Base-by-base conservation (phyloP, 2,113 vertebrate species). In the Ciconia maguari region DNA sequence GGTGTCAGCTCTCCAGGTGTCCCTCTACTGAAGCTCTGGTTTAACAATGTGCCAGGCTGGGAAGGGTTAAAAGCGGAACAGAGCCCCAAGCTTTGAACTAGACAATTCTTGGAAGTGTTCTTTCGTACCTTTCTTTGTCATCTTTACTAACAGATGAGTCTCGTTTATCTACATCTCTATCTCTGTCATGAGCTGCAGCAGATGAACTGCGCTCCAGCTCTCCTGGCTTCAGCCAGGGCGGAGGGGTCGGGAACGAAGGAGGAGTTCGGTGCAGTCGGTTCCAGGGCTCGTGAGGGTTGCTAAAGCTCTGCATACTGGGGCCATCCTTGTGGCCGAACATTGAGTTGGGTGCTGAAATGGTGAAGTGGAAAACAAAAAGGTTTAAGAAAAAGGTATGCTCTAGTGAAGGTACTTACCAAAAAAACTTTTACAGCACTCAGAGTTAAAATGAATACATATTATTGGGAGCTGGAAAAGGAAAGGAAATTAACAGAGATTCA, bases 221-320 rank as follows among this genome's bases (percentile, higher is more conserved):
- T 96, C 98, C 99, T 30, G 99, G 99, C 97, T 99, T 99, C 94
- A 99, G 98, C 99, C 99, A 99, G 95, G 99, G 99, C 52, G 99
- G 99, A 42, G 99, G 99, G 55, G 99, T 99, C 96, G 99, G 99
- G 98, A 99, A 99, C 94, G 99, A 99, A 77, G 99, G 99, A 66
- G 99, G 99, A 25, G 99, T 99, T 94, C 99, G 99, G 98, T 99
- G 99, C 90, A 99, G 99, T 96, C 99, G 98, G 98, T 99, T 99
- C 99, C 99, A 99, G 90, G 99, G 99, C 95, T 99, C 99, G 96
- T 99, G 99, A 97, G 98, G 98, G 94, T 98, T 98, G 97, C 97
- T 97, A 98, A 99, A 99, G 98, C 98, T 99, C 98, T 98, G 98
- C 98, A 98, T 98, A 98, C 98, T 98, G 96, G 99, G 98, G 98